phyloP scores from a whole-genome alignment of 35 echinoderm and acorn worm species.

The Heliocidaris tuberculata region DNA sequence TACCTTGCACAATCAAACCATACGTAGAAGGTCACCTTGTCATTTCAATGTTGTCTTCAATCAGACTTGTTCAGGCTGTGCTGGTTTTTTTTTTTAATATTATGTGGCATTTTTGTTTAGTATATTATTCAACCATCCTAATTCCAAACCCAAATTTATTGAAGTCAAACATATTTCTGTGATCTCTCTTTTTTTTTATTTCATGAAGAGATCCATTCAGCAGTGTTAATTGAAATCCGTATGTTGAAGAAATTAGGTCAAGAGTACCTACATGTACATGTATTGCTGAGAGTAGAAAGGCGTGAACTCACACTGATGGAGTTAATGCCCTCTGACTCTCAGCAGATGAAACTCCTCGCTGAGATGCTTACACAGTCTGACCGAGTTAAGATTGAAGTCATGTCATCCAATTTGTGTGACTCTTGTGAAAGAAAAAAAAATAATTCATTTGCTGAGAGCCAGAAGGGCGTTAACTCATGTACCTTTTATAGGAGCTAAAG shows the following conservation, averaged over 20 bases:
- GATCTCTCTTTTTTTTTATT: too few species aligned
- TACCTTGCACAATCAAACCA: neutral
- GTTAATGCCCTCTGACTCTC: neutral
- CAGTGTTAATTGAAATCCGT: too few species aligned
- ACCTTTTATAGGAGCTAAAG: neutral
- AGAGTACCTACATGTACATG: neutral
- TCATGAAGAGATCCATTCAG: too few species aligned
- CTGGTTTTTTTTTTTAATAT: neutral
- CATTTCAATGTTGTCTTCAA: neutral
- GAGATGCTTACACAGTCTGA: neutral
- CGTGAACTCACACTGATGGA: neutral
- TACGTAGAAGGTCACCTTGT: neutral
- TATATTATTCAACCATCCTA: too few species aligned
- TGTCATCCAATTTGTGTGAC: neutral
- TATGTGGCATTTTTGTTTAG: too few species aligned
- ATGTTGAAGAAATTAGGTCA: too few species aligned
- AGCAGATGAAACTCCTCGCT: neutral
- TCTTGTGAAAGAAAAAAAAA: neutral
- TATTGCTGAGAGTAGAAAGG: neutral
- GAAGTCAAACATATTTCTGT: too few species aligned
- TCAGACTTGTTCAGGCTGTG: neutral
- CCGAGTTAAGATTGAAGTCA: neutral
- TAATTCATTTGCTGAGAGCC: neutral
- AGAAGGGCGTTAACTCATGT: neutral
- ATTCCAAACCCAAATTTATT: too few species aligned